Evolutionary conservation across 35 echinoderm and acorn worm genomes (phyloP).

Genomic region (Patiria miniata): DNA sequence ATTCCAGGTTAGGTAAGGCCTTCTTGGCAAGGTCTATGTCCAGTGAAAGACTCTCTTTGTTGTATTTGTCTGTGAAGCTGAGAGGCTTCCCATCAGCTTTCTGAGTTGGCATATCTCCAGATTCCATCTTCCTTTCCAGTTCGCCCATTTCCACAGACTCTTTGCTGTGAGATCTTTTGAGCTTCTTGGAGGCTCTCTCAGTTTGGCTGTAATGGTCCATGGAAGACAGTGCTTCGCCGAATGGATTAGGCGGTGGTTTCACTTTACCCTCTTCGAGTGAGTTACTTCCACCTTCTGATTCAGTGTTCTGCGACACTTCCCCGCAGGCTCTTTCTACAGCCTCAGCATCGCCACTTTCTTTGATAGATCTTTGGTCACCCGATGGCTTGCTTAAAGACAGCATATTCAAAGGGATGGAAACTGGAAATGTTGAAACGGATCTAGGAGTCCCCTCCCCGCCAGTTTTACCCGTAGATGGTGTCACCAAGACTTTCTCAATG

Average conservation of each 20-base stretch:
- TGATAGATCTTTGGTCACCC: no score
- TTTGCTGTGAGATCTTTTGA: neutral
- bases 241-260: neutral
- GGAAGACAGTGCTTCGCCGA: neutral
- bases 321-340: no score
- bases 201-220: neutral
- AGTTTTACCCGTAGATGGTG: neutral
- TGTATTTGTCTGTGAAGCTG: constrained; percentile 4
- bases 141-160: neutral
- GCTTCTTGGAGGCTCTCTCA: neutral
- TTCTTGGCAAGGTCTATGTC: neutral
- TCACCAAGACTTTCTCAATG: neutral
- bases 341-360: no score
- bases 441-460: neutral
- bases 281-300: no score
- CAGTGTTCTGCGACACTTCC: no score
- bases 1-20: neutral
- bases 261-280: no score
- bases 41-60: neutral
- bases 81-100: neutral
- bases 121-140: neutral
- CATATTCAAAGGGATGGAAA: constrained; percentile 15
- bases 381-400: neutral
- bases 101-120: neutral
- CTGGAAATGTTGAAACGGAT: neutral